A percentile compares a stretch with the other conserved stretches of the same genome.
These are phyloP conservation scores for Drosophila eohydei DNA, from an alignment of 2,888 invertebrate species.

Conservation along the genomic window DNA sequence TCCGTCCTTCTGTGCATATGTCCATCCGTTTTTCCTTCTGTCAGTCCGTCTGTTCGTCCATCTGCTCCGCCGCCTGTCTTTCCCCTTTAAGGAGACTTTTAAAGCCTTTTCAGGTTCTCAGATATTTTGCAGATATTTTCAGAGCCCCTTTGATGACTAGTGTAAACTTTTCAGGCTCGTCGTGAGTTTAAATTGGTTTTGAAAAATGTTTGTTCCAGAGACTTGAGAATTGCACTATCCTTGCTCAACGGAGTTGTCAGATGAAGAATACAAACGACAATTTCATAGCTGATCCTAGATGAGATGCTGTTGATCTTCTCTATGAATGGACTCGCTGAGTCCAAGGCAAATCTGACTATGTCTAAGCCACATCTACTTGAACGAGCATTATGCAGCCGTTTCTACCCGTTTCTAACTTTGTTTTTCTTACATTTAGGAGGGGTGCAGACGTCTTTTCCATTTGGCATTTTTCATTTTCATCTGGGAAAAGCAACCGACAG, in stretches of 20 bases:
- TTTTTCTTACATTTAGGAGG: background rate
- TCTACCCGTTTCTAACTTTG: background rate
- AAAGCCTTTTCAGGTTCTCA: background rate
- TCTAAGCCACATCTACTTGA: background rate
- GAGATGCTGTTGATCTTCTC: no score
- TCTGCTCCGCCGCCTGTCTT: no score
- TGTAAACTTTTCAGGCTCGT: background rate
- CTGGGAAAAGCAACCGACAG: constrained; percentile 9
- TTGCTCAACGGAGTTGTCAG: background rate
- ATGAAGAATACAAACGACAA: no score
- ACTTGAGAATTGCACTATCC: background rate
- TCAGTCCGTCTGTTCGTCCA: background rate
- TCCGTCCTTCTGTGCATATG: no score
- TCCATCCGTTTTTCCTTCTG: no score
- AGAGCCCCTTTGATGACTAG: no score
- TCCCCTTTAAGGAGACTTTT: background rate
- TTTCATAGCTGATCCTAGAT: no score
- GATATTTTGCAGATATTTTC: background rate
- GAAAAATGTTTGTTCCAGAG: background rate
- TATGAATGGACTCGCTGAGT: no score
- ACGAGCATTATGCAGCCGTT: background rate
- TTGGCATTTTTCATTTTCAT: constrained; percentile 39
- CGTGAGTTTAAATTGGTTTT: background rate
- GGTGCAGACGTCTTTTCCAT: constrained; percentile 7
- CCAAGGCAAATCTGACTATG: no score